Conservation (phyloP, 92 coral and sea anemone genomes). For the Heliopora coerulea region DNA sequence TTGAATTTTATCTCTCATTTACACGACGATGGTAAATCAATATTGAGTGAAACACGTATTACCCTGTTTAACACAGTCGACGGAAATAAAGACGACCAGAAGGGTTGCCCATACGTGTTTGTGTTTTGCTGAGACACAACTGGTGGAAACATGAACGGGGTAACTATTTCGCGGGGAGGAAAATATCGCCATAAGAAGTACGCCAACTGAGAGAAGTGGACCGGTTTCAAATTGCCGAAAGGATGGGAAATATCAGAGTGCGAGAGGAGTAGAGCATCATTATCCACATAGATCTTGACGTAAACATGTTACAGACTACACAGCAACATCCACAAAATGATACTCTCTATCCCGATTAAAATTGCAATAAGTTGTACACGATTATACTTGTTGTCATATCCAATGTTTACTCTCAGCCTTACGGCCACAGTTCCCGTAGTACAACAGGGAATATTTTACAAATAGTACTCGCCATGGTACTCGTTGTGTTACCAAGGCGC, state of each 20-base stretch:
- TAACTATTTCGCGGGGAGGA: too few relatives aligned
- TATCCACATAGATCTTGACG: neutral
- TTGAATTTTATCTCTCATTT: slow-evolving; percentile 19
- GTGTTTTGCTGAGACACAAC: neutral
- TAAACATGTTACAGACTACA: neutral
- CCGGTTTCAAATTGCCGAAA: too few relatives aligned
- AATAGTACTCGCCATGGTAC: too few relatives aligned
- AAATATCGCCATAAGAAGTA: neutral
- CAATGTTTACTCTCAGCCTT: too few relatives aligned
- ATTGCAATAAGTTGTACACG: neutral
- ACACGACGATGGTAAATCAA: slow-evolving; percentile 21
- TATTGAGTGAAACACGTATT: neutral
- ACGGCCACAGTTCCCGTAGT: too few relatives aligned
- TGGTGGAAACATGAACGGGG: neutral
- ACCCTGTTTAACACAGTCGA: neutral
- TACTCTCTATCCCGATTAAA: neutral
- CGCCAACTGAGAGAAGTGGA: slow-evolving; percentile 38
- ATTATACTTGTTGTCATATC: too few relatives aligned
- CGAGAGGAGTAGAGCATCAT: neutral
- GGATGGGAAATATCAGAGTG: too few relatives aligned
- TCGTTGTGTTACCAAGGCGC: too few relatives aligned
- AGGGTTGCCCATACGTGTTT: neutral
- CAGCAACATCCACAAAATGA: too few relatives aligned
- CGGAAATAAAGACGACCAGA: neutral
- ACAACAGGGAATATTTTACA: too few relatives aligned